phyloP scores from a whole-genome alignment of 2,888 invertebrate genomes.

The Chaitophorus viminalis region DNA sequence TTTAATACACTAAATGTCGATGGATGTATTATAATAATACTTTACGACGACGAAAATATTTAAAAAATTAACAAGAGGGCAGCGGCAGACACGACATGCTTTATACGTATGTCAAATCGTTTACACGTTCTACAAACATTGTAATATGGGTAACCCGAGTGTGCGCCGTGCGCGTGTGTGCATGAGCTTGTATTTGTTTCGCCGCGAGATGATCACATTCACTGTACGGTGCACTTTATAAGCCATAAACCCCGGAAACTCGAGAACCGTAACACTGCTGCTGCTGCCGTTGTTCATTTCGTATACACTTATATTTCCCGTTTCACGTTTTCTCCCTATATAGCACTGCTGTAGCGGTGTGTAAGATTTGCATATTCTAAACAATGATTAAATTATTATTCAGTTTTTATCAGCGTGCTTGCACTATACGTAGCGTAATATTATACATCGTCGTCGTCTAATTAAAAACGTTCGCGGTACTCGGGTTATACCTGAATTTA shows the following conservation, averaged over 20 bases:
- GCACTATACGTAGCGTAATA: too few species aligned
- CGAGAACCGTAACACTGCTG: background rate
- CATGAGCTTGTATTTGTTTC: too few species aligned
- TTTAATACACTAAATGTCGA: too few species aligned
- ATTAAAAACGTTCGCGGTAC: background rate
- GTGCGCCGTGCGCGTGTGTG: background rate
- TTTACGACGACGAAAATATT: background rate
- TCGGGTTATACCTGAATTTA: background rate
- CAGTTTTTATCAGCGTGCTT: background rate
- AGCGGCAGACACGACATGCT: background rate
- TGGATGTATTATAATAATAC: background rate
- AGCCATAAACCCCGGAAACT: background rate
- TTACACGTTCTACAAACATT: too few species aligned
- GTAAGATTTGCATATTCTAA: background rate
- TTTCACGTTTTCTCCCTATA: background rate
- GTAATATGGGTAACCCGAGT: too few species aligned
- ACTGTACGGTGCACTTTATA: background rate
- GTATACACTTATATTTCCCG: background rate
- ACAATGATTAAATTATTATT: slow-evolving; percentile 12
- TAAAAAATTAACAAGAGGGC: background rate
- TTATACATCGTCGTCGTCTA: background rate
- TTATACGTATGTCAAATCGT: too few species aligned
- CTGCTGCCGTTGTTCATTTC: background rate
- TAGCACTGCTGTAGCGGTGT: background rate
- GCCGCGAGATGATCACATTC: slow-evolving; percentile 6